phyloP scores from a whole-genome alignment of 2,888 invertebrate genomes.

The Rotaria magnacalcarata region DNA sequence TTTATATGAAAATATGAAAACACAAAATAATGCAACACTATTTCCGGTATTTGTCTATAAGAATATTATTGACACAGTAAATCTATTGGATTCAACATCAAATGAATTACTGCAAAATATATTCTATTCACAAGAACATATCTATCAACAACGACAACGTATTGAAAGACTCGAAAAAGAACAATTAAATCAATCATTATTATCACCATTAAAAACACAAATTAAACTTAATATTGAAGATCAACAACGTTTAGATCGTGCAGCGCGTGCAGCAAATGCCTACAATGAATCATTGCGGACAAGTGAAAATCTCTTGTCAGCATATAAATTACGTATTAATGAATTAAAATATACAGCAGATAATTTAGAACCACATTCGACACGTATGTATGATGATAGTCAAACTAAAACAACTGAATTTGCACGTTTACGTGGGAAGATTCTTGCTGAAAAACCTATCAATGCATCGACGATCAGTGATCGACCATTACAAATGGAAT shows the following conservation, averaged over 20 bases:
- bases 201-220: not conserved
- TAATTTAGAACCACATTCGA: conserved; percentile 31
- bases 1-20: conserved; percentile 28
- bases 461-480: conserved; percentile 17
- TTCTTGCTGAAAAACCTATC: conserved; percentile 28
- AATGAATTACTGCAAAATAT: not conserved
- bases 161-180: not conserved
- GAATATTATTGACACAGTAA: conserved; percentile 27
- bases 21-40: conserved; percentile 17
- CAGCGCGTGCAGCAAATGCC: not conserved
- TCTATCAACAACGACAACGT: not conserved
- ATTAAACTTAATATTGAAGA: not conserved
- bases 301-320: conserved; percentile 26
- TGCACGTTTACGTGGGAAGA: conserved; percentile 20
- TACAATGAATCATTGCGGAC: not conserved
- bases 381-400: conserved; percentile 13
- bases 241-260: conserved; percentile 15
- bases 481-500: conserved; percentile 34
- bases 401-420: conserved; percentile 4
- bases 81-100: conserved; percentile 3
- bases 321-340: conserved; percentile 26
- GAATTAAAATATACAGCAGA: conserved; percentile 20
- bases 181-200: not conserved
- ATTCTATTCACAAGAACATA: not conserved
- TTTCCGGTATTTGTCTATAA: conserved; percentile 9